phyloP scores from a whole-genome alignment of 2,888 invertebrate species.

The Zaprionus lineosus region DNA sequence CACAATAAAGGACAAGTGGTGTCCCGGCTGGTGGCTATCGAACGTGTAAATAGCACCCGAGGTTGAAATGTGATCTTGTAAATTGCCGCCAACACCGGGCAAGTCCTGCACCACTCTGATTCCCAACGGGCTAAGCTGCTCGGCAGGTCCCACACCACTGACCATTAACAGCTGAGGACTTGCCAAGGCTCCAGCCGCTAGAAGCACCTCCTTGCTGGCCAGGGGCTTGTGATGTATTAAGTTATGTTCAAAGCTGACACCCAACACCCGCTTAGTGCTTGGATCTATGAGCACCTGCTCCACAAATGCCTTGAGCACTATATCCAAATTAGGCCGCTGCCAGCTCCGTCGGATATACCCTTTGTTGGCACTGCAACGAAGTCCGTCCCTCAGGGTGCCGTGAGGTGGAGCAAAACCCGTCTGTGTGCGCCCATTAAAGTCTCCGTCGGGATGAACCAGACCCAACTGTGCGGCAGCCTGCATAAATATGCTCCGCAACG shows the following conservation, averaged over 20 bases:
- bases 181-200: slow-evolving; percentile 93
- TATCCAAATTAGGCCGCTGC: slow-evolving; percentile 88
- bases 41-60: slow-evolving; percentile 90
- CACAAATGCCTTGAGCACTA: slow-evolving; percentile 87
- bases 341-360: slow-evolving; percentile 88
- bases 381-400: slow-evolving; percentile 89
- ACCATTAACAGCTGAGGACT: slow-evolving; percentile 94
- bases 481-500: slow-evolving; percentile 87
- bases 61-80: slow-evolving; percentile 92
- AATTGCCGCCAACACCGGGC: slow-evolving; percentile 89
- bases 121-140: slow-evolving; percentile 85
- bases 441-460: slow-evolving; percentile 85
- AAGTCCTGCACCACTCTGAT: slow-evolving; percentile 87
- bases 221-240: slow-evolving; percentile 83
- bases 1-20: slow-evolving; percentile 87
- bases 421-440: slow-evolving; percentile 91
- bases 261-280: slow-evolving; percentile 86
- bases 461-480: slow-evolving; percentile 88
- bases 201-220: slow-evolving; percentile 90
- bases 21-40: slow-evolving; percentile 85
- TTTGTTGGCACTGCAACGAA: slow-evolving; percentile 92
- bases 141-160: slow-evolving; percentile 90
- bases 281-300: slow-evolving; percentile 87
- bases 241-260: slow-evolving; percentile 85
- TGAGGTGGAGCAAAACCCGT: slow-evolving; percentile 90